Evolutionary conservation across 2,113 vertebrate species (phyloP).

Genomic region (Lagenorhynchus albirostris): DNA sequence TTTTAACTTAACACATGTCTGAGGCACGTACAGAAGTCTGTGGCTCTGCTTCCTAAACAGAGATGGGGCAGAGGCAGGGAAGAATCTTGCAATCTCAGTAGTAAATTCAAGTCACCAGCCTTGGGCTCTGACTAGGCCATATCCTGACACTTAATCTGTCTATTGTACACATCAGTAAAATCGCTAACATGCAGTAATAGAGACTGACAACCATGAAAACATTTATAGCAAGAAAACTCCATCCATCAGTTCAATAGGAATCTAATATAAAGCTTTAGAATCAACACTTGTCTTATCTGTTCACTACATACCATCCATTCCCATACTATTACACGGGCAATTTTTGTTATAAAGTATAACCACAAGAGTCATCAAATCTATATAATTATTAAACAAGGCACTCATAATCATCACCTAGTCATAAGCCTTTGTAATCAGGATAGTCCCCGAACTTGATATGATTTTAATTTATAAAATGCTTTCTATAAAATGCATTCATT

Average conservation of each 20-base stretch:
- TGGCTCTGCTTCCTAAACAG: background rate
- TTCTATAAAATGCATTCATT: slow-evolving; percentile 10
- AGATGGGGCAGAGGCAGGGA: background rate
- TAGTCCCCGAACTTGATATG: slow-evolving; percentile 26
- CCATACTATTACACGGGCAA: background rate
- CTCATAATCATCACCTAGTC: slow-evolving; percentile 40
- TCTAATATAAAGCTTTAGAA: slow-evolving; percentile 35
- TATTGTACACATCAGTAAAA: background rate
- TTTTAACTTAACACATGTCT: background rate
- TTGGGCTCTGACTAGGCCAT: background rate
- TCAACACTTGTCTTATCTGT: background rate
- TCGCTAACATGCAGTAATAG: background rate
- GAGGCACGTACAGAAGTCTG: background rate
- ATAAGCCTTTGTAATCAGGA: slow-evolving; percentile 30
- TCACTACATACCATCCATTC: background rate
- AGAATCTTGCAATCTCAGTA: background rate
- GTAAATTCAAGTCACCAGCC: background rate
- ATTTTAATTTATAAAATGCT: slow-evolving; percentile 58
- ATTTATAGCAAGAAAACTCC: background rate
- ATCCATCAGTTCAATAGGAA: slow-evolving; percentile 9
- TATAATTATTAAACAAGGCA: slow-evolving; percentile 27
- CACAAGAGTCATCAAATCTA: background rate
- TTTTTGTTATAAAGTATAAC: slow-evolving; percentile 16
- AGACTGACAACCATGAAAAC: slow-evolving; percentile 23
- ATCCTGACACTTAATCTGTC: background rate